phyloP scores from a whole-genome alignment of 2,888 invertebrate genomes.

The Dilophus febrilis region DNA sequence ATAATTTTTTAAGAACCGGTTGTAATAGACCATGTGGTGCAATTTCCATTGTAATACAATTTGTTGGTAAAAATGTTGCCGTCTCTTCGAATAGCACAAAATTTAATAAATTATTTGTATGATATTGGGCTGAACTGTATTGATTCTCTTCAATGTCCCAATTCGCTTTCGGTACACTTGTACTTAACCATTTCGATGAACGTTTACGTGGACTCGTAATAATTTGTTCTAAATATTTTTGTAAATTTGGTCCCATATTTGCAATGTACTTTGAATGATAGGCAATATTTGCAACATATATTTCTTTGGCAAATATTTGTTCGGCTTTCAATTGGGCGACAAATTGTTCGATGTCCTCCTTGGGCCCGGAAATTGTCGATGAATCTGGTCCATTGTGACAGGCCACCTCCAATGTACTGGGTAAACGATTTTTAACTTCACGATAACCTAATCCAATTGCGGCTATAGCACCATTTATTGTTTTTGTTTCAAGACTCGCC shows the following conservation, averaged over 20 bases:
- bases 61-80: slow-evolving; percentile 38
- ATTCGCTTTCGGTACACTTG: slow-evolving; percentile 52
- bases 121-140: slow-evolving; percentile 65
- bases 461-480: slow-evolving; percentile 72
- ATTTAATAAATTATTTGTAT: slow-evolving; percentile 64
- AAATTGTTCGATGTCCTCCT: slow-evolving; percentile 45
- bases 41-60: slow-evolving; percentile 49
- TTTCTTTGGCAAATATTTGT: slow-evolving; percentile 64
- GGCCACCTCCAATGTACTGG: slow-evolving; percentile 62
- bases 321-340: slow-evolving; percentile 46
- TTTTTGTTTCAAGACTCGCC: slow-evolving; percentile 49
- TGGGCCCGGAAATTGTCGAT: slow-evolving; percentile 80
- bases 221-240: slow-evolving; percentile 42
- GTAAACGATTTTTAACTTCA: slow-evolving; percentile 40
- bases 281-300: slow-evolving; percentile 73
- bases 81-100: slow-evolving; percentile 42
- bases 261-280: slow-evolving; percentile 76
- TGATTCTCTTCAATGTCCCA: slow-evolving; percentile 51
- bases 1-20: slow-evolving; percentile 43
- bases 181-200: slow-evolving; percentile 66
- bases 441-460: slow-evolving; percentile 54
- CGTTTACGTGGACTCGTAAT: slow-evolving; percentile 49
- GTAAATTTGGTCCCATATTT: slow-evolving; percentile 44
- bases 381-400: slow-evolving; percentile 74
- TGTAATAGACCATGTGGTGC: slow-evolving; percentile 53